Conservation (phyloP, 2,113 vertebrate species). For the Ophiodon elongatus region DNA sequence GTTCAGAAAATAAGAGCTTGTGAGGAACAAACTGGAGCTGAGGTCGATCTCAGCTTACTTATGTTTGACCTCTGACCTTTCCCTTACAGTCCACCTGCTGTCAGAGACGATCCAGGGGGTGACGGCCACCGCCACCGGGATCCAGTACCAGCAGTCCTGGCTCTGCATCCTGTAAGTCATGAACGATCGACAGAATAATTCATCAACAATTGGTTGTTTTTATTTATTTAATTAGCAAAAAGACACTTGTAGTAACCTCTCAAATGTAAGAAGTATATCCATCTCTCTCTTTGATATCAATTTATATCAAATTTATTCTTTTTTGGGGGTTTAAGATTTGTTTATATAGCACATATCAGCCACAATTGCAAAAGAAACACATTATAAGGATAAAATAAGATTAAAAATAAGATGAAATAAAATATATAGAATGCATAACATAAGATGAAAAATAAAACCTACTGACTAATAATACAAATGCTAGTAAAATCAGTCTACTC, state of each 20-base stretch:
- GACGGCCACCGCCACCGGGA: constrained; percentile 92
- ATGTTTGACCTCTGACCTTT: constrained; percentile 60
- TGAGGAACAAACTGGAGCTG: background rate
- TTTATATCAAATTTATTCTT: background rate
- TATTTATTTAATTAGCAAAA: background rate
- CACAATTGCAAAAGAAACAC: too few relatives aligned
- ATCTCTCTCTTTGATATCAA: background rate
- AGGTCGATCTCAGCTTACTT: constrained; percentile 23
- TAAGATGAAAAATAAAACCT: too few relatives aligned
- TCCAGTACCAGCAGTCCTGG: constrained; percentile 99
- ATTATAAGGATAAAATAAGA: too few relatives aligned
- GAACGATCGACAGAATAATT: background rate
- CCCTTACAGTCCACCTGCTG: constrained; percentile 91
- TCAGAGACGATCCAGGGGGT: constrained; percentile 98
- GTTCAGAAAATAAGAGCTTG: background rate
- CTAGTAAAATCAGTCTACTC: too few relatives aligned
- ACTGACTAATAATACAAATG: too few relatives aligned
- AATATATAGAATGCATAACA: too few relatives aligned
- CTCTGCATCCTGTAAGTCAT: constrained; percentile 95
- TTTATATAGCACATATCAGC: too few relatives aligned
- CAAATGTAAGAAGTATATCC: background rate
- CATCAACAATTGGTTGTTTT: background rate
- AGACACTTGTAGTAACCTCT: background rate
- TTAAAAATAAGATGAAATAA: too few relatives aligned
- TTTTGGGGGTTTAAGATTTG: background rate